Conservation (phyloP, 1,140 invertebrate species). For the Hyles vespertilio region DNA sequence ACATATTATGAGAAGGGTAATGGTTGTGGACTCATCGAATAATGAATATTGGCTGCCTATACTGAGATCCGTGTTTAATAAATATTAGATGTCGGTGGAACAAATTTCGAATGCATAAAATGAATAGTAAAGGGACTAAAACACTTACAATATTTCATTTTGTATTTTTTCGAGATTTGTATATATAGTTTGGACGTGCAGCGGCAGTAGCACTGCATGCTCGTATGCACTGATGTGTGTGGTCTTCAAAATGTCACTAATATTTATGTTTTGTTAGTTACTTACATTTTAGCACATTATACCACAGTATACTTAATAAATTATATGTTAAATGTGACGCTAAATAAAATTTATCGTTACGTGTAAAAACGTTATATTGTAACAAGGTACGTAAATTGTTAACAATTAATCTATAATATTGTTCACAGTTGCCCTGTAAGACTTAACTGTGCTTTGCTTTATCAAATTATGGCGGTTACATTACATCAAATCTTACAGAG, state of each 20-base stretch:
- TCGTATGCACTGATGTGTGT: conserved; percentile 55
- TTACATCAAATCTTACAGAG: conserved; percentile 66
- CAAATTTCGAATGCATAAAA: too few species aligned
- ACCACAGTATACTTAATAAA: too few species aligned
- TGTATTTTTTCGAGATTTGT: neutral
- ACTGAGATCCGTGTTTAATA: conserved; percentile 19
- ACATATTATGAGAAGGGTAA: conserved; percentile 15
- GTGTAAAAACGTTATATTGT: neutral
- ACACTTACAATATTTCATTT: too few species aligned
- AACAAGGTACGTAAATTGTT: conserved; percentile 7
- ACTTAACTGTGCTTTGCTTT: conserved; percentile 22
- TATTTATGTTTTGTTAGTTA: neutral
- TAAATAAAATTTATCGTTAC: too few species aligned
- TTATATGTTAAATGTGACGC: too few species aligned
- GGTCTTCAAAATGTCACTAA: conserved; percentile 40
- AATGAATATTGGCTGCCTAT: conserved; percentile 22
- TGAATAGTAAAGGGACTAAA: too few species aligned
- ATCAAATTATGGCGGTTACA: conserved; percentile 66
- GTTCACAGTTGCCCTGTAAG: conserved; percentile 71
- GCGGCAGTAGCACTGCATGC: conserved; percentile 48
- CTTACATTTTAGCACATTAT: neutral
- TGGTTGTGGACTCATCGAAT: conserved; percentile 51
- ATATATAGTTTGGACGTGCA: neutral
- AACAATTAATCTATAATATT: conserved; percentile 9
- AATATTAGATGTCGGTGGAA: conserved; percentile 1